Evolutionary conservation across 2,888 invertebrate genomes (phyloP).

Genomic region (Dolomedes plantarius): DNA sequence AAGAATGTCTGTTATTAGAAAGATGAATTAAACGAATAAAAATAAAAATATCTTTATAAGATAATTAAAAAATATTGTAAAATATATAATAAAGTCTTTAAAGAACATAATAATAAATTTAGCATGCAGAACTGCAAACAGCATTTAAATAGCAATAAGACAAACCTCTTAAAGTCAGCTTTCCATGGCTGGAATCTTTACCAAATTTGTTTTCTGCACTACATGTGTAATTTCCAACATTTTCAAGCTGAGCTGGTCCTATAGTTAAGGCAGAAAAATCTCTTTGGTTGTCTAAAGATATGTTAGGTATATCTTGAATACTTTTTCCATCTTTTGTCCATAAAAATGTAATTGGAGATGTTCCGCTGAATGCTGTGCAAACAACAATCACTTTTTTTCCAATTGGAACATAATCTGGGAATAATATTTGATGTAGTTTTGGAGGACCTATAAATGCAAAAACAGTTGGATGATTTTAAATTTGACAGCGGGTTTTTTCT

Average conservation of each 20-base stretch:
- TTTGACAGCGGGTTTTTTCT: too few species aligned
- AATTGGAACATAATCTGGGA: constrained; percentile 39
- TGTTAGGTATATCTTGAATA: constrained; percentile 21
- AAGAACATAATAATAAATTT: too few species aligned
- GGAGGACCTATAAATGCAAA: too few species aligned
- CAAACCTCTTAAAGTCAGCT: constrained; percentile 42
- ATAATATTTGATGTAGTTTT: constrained; percentile 30
- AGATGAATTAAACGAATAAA: too few species aligned
- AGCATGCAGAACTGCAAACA: too few species aligned
- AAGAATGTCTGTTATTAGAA: too few species aligned
- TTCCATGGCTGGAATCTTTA: constrained; percentile 23
- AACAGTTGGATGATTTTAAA: too few species aligned
- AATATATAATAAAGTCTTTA: too few species aligned
- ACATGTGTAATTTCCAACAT: constrained; percentile 62
- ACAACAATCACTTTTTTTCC: constrained; percentile 39
- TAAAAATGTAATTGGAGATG: constrained; percentile 41
- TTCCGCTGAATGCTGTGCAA: constrained; percentile 59
- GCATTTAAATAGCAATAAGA: too few species aligned
- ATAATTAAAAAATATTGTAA: too few species aligned
- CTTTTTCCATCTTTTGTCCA: constrained; percentile 64
- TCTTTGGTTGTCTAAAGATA: neutral
- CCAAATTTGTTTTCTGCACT: constrained; percentile 27
- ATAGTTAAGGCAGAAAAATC: constrained; percentile 44
- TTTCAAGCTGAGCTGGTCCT: constrained; percentile 18
- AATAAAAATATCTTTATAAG: too few species aligned